Percentiles rank a stretch among this genome's conserved stretches.
Conservation (phyloP, 2,797 vertebrate genomes). For the Lacerta viridis region DNA sequence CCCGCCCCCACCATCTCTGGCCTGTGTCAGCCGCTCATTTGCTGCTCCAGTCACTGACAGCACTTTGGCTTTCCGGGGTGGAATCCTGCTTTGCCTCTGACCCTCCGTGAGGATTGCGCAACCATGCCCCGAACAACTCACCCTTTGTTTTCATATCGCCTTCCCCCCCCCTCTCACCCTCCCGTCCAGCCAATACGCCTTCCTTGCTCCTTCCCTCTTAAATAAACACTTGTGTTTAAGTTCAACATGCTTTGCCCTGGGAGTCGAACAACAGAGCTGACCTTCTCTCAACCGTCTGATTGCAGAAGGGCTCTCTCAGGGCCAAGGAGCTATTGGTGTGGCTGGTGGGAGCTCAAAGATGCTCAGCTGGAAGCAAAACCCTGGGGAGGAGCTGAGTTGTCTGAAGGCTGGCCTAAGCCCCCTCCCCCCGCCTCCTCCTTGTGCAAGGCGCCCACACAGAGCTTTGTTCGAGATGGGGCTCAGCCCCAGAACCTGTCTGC, state of each 20-base stretch:
- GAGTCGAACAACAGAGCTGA: background rate
- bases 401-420: background rate
- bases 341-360: background rate
- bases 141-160: background rate
- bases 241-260: background rate
- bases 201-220: background rate
- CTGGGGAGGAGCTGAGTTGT: too few relatives aligned
- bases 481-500: too few relatives aligned
- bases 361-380: background rate
- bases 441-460: too few relatives aligned
- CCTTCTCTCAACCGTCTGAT: background rate
- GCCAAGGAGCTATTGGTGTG: background rate
- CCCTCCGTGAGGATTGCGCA: background rate
- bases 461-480: background rate
- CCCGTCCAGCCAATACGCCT: too few relatives aligned
- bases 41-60: background rate
- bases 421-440: background rate
- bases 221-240: slow-evolving; percentile 4
- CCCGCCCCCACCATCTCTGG: background rate
- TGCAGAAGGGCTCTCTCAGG: background rate
- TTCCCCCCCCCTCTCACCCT: too few relatives aligned
- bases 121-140: too few relatives aligned
- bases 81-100: background rate
- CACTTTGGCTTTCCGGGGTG: background rate
- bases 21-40: background rate